Base-by-base conservation (phyloP, 2,113 vertebrate genomes). In the Athene noctua region DNA sequence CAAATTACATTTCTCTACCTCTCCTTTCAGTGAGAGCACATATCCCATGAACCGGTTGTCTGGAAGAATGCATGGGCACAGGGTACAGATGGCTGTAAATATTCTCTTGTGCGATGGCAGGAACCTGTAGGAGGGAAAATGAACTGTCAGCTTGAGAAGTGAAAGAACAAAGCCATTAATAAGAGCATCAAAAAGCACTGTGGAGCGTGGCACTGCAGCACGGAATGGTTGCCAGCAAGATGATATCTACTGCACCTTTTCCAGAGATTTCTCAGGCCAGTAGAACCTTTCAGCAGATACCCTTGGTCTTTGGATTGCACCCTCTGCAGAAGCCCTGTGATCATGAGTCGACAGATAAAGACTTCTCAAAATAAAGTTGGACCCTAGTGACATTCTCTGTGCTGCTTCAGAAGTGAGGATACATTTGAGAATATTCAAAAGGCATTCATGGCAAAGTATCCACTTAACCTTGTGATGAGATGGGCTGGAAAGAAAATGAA, bases 151-250 rank as follows among this genome's bases (percentile, higher is more conserved):
- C n/a, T 58, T 42, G 66, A 86, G 87, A 88, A 94, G 54, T 15
- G 78, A 73, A 62, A 90, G 87, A 79, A 93, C 93, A 95, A 94
- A 96, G 66, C 49, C 58, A 10, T 94, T 74, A 94, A 81, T 90
- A 87, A 96, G 42, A 58, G 81, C 80, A 70, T 80, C 92, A 70
- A 15, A 93, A 51, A 16, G 72, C 54, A 22, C 36, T 61, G 40
- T 55, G 65, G 54, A 77, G 40, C 0, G 0, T 71, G 75, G 55
- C 46, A 57, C 40, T 70, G 75, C 72, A 36, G 38, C 38, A 10
- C 5, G 44, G 51, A 55, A 32, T 12, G 34, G 61, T 27, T 86
- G 79, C 54, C 62, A 92, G 75, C 14, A 17, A 18, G 52, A n/a
- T 10, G 55, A 25, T 9, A 15, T 5, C 90, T 80, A 19, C 1